Evolutionary conservation across 2,888 invertebrate species (phyloP).

Genomic region (Trichopria drosophilae): DNA sequence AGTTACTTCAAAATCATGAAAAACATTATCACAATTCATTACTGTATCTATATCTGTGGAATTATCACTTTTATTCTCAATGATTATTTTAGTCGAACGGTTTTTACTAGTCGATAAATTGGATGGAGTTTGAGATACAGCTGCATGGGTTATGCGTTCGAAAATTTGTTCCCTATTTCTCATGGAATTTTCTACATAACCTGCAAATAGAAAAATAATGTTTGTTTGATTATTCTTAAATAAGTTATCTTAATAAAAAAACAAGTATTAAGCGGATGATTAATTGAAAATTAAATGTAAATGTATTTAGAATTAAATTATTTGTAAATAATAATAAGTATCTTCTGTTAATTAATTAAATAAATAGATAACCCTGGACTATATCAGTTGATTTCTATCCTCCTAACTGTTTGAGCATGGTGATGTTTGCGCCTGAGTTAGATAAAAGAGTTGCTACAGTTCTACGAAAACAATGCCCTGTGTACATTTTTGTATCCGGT

Average conservation of each 20-base stretch:
- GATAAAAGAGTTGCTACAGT: background rate
- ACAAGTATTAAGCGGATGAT: too few relatives aligned
- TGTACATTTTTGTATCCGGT: too few relatives aligned
- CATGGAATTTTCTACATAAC: conserved; percentile 7
- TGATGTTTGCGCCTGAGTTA: conserved; percentile 1
- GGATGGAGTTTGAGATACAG: background rate
- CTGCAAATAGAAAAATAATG: background rate
- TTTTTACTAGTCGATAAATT: background rate
- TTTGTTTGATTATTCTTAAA: conserved; percentile 2
- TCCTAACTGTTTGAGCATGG: background rate
- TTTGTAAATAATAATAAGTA: too few relatives aligned
- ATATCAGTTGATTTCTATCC: background rate
- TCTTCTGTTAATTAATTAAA: conserved; percentile 1
- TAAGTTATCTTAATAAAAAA: background rate
- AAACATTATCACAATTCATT: too few relatives aligned
- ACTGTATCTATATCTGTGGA: background rate
- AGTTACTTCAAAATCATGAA: too few relatives aligned
- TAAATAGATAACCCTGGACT: conserved; percentile 1
- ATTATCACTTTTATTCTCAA: conserved; percentile 1
- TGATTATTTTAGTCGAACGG: background rate
- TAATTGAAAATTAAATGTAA: too few relatives aligned
- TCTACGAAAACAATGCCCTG: conserved; percentile 4
- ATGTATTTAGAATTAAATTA: too few relatives aligned
- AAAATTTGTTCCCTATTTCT: background rate
- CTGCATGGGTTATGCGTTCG: background rate